Evolutionary conservation across 2,888 invertebrate species (phyloP).

Genomic region (Congeria kusceri): DNA sequence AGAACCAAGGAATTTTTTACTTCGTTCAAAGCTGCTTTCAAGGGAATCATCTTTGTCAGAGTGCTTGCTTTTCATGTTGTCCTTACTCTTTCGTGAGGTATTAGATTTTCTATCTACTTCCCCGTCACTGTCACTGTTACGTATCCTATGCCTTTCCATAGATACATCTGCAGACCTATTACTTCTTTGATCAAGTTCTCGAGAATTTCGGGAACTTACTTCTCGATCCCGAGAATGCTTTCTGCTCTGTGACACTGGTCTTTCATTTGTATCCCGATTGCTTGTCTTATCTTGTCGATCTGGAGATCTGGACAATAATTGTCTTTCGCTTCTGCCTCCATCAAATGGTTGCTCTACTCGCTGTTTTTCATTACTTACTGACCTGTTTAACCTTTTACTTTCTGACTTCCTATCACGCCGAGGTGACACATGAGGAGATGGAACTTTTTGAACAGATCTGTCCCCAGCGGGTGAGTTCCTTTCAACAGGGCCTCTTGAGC

Average conservation of each 20-base stretch:
- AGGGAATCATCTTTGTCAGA: conserved; percentile 38
- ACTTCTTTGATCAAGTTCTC: neutral
- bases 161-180: neutral
- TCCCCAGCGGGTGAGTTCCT: too few relatives aligned
- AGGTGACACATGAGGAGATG: too few relatives aligned
- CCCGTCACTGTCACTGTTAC: conserved; percentile 6
- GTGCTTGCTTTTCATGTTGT: conserved; percentile 26
- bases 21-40: conserved; percentile 55
- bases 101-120: conserved; percentile 3
- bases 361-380: conserved; percentile 1
- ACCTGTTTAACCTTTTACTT: conserved; percentile 7
- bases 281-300: neutral
- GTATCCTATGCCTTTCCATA: neutral
- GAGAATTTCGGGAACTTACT: neutral
- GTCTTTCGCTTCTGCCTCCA: neutral
- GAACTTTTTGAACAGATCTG: too few relatives aligned
- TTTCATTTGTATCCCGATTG: neutral
- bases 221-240: neutral
- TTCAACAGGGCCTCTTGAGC: neutral
- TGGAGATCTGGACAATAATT: conserved; percentile 1
- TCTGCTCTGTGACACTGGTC: too few relatives aligned
- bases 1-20: conserved; percentile 37
- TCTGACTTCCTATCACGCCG: too few relatives aligned
- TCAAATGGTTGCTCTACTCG: too few relatives aligned
- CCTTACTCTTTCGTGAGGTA: conserved; percentile 23